Evolutionary conservation across 2,888 invertebrate species (phyloP), one percentile per base, ranked within the genome.

Genomic region (Standfussiana lucernea): DNA sequence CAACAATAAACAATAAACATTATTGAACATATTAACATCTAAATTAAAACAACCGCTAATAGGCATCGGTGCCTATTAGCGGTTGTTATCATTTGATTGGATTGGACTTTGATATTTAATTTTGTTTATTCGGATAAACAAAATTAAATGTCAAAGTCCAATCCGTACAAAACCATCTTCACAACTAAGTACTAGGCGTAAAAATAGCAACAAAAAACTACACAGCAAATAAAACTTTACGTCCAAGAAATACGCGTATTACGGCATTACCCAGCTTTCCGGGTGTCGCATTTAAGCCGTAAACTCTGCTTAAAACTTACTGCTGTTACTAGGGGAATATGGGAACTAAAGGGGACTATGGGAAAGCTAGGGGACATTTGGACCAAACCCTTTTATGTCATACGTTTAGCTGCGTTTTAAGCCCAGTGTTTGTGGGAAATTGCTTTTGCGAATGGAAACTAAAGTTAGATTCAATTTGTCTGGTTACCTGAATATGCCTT

Each of bases 261-360:
- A 47, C n/a, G 21, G 50, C 35, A 67, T 68, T 75, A 81, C 64
- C 72, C 77, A 47, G 70, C 79, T 59, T 77, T 72, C 72, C 67
- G 70, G 69, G 59, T 79, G 68, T 68, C 79, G 47, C 72, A 85
- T 85, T 85, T 68, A 72, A 75, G 61, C 68, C 75, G 73, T 86
- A 86, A 87, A 87, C 77, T 85, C 83, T 86, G 86, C 75, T 86
- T 87, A 86, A 86, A 86, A 85, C 77, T 79, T 80, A 72, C 50
- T 69, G 45, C 76, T 47, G 47, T 72, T 59, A 77, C 68, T 71
- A 64, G 65, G 67, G 74, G 64, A 72, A 74, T 78, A 69, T 47
- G 53, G 40, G 66, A 35, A 32, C 59, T 67, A 66, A 50, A 66
- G 53, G 40, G 53, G 24, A 28, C 50, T 24, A 68, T 59, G 65